Evolutionary conservation across 2,113 vertebrate species (phyloP), one percentile per base, ranked within the genome.

Genomic region (Grallaria varia): DNA sequence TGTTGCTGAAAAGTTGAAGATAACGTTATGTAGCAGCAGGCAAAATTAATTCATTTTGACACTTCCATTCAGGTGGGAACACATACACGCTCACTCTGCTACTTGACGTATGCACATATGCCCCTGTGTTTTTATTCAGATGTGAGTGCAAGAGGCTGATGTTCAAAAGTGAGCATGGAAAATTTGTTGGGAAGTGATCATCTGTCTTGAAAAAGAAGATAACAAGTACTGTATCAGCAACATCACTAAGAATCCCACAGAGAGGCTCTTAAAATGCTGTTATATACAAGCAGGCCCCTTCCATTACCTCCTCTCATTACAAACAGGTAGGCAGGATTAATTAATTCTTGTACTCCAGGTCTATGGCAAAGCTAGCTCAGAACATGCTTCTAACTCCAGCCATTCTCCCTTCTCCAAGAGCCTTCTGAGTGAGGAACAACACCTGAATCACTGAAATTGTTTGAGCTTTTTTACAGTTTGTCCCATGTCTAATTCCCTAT

Each of bases 21-120:
- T 77, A 90, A 77, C 44, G 40, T 92, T 93, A 60, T 63, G 40
- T 82, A 84, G 73, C 81, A 89, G 42, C 52, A 82, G 64, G 69
- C 64, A 89, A 92, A 95, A 93, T 94, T 64, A 93, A 97, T 93
- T 92, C 56, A 47, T 93, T 74, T 84, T 90, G 95, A 92, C 68
- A 72, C 77, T 90, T 95, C 63, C 53, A 50, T 79, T 94, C 83
- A 81, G 24, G 45, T 81, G 76, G 76, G 93, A 92, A 77, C 22
- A 44, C 59, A 44, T 56, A 62, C 42, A 67, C 75, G 10, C 49
- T 94, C 44, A 35, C 53, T 89, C 45, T 77, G 58, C 71, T 93
- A 53, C 82, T 85, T 25, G 4, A 74, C 71, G 50, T 86, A 17
- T 59, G 60, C 66, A 42, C 31, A 37, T 77, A 77, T 6, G 3